A percentile compares a stretch with the other conserved stretches of the same genome.
phyloP scores from a whole-genome alignment of 2,888 invertebrate species.

The Lucinisca nassula region DNA sequence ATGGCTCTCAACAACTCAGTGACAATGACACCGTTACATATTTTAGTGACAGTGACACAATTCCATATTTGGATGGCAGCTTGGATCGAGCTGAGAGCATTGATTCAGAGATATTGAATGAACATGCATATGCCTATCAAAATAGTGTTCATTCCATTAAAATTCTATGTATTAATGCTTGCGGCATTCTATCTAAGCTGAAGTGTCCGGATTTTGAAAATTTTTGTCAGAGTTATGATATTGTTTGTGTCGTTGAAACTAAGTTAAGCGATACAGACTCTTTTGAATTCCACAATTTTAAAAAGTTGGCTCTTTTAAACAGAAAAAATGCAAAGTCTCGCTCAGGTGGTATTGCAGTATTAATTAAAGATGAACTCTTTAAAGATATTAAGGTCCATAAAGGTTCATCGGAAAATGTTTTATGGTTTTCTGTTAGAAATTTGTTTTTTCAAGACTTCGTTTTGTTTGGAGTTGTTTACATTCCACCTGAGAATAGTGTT shows the following conservation, averaged over 20 bases:
- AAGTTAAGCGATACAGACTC: neutral
- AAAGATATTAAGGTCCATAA: neutral
- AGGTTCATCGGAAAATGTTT: neutral
- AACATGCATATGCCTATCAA: neutral
- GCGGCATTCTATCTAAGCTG: neutral
- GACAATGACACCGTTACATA: no score
- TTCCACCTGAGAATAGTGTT: neutral
- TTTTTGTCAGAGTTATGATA: neutral
- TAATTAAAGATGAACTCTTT: neutral
- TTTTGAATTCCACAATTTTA: neutral
- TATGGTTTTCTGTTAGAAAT: neutral
- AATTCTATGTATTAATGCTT: neutral
- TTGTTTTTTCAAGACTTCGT: neutral
- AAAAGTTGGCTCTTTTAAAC: neutral
- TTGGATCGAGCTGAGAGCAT: neutral
- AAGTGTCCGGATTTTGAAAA: neutral
- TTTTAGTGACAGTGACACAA: no score
- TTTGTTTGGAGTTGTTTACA: neutral
- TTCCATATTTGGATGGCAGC: no score
- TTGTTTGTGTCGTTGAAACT: neutral
- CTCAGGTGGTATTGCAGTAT: neutral
- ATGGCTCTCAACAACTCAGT: no score
- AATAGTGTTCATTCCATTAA: neutral
- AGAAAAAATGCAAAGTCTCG: neutral
- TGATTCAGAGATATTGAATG: neutral